These are phyloP conservation scores for Trichogramma dendrolimi DNA, from an alignment of 2,888 invertebrate species.

Conservation along the genomic window DNA sequence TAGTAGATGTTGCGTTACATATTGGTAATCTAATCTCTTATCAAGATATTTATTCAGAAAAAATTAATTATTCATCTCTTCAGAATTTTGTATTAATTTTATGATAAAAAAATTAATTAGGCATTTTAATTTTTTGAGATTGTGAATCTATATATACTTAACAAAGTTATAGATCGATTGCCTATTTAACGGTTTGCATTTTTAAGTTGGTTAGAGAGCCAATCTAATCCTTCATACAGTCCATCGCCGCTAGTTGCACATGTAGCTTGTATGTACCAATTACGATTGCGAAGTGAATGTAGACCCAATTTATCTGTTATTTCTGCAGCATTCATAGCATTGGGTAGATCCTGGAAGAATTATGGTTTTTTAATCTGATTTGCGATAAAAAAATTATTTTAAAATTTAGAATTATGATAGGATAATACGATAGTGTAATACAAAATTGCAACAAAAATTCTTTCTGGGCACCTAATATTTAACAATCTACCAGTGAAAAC, in stretches of 20 bases:
- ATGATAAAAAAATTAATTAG: too few relatives aligned
- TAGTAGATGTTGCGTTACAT: too few relatives aligned
- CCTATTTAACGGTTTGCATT: constrained; percentile 87
- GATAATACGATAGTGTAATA: not conserved
- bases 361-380: not conserved
- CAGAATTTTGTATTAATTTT: too few relatives aligned
- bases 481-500: too few relatives aligned
- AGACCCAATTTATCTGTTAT: constrained; percentile 98
- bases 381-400: not conserved
- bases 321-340: constrained; percentile 99
- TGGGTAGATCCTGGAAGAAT: constrained; percentile 86
- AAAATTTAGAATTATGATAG: not conserved
- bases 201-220: constrained; percentile 99
- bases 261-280: constrained; percentile 96
- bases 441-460: too few relatives aligned
- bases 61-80: too few relatives aligned
- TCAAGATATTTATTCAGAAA: too few relatives aligned
- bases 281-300: constrained; percentile 95
- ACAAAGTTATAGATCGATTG: constrained; percentile 32
- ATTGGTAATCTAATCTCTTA: too few relatives aligned
- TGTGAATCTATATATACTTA: constrained; percentile 1
- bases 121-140: too few relatives aligned
- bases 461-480: too few relatives aligned
- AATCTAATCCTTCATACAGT: constrained; percentile 98
- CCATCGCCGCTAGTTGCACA: constrained; percentile 99